Evolutionary conservation across 2,888 invertebrate genomes (phyloP).

Genomic region (Philereme transversata): DNA sequence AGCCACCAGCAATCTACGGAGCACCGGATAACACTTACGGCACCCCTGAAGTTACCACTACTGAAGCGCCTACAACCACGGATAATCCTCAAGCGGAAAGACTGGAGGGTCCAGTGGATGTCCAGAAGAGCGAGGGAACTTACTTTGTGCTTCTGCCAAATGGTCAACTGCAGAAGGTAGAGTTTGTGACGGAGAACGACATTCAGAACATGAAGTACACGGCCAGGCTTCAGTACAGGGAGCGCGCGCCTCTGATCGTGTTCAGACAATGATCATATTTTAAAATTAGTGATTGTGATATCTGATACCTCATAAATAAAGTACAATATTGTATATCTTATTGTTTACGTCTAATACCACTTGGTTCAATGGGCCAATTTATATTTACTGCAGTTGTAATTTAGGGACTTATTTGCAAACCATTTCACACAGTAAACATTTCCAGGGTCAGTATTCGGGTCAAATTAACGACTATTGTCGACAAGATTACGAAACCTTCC

Average conservation of each 20-base stretch:
- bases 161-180: constrained; percentile 85
- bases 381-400: constrained; percentile 3
- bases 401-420: not conserved
- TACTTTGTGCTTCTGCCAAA: constrained; percentile 87
- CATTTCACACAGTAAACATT: not conserved
- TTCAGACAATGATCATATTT: constrained; percentile 54
- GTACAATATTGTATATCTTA: not conserved
- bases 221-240: constrained; percentile 81
- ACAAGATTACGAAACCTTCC: constrained; percentile 12
- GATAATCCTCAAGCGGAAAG: constrained; percentile 68
- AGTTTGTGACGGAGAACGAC: constrained; percentile 80
- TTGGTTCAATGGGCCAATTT: not conserved
- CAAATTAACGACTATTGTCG: constrained; percentile 24
- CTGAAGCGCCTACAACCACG: constrained; percentile 61
- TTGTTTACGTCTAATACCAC: too few species aligned
- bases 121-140: constrained; percentile 80
- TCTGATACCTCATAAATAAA: constrained; percentile 21
- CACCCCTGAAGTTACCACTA: constrained; percentile 61
- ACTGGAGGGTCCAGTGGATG: constrained; percentile 68
- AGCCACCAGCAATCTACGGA: constrained; percentile 62
- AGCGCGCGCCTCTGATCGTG: constrained; percentile 63
- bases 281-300: constrained; percentile 1
- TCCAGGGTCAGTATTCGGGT: constrained; percentile 7
- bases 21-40: constrained; percentile 61
- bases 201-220: constrained; percentile 84